Base-by-base conservation (phyloP, 2,113 vertebrate genomes). In the Theristicus caerulescens region DNA sequence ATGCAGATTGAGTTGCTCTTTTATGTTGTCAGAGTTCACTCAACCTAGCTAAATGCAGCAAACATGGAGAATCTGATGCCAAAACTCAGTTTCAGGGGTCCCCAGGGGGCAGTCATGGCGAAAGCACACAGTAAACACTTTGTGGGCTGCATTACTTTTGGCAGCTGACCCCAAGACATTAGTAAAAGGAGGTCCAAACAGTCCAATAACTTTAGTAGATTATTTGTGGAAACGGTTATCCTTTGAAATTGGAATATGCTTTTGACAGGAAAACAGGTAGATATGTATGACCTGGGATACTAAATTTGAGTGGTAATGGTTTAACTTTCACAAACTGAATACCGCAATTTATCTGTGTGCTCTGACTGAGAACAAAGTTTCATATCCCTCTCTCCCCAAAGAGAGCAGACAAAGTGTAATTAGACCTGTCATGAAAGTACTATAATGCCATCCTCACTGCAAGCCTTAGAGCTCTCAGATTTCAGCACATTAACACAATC, bases 321-420 rank as follows among this genome's bases (percentile, higher is more conserved):
- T 97, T 97, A 64, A 96, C 91, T 97, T 97, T 96, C 96, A 96
- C 80, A 94, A 83, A 97, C 91, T 66, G 72, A 95, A 96, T 67
- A 88, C 85, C 90, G 78, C 20, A 11, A 73, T 93, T 94, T 70
- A 94, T 80, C 91, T 74, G 22, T 86, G 84, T 61, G 88, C 92
- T 96, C 88, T 90, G 96, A 92, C 84, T 62, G 59, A 91, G 78
- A 57, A 80, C 36, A 89, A 88, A 91, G 62, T 54, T 66, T 66
- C 91, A 93, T 47, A 47, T 3, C 4, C 69, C 55, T 80, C 55
- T 80, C 85, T 96, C 85, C 62, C 89, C 18, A 27, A 87, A 86
- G 88, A 92, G 42, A 78, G 90, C 59, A 89, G 90, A 94, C 88
- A 96, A 95, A 97, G 79, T 26, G 69, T 90, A 96, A 97, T 95